A percentile compares a stretch with the other conserved stretches of the same genome.
phyloP scores from a whole-genome alignment of 2,888 invertebrate genomes.

The Nemotelus pantherinus region DNA sequence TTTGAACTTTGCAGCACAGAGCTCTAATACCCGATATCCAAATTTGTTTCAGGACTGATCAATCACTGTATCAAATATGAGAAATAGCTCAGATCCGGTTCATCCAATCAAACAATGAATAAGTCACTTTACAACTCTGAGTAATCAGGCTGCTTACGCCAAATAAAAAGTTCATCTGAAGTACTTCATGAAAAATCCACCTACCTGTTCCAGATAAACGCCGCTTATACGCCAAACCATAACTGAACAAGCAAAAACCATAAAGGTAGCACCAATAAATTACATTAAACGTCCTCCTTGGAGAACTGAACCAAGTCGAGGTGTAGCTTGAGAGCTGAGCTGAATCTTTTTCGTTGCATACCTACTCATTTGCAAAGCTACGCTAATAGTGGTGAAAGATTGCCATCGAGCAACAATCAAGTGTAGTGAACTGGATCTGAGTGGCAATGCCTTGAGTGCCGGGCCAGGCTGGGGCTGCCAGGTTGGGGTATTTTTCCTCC shows the following conservation, averaged over 20 bases:
- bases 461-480: background rate
- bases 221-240: background rate
- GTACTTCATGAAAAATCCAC: slow-evolving; percentile 20
- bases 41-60: too few relatives aligned
- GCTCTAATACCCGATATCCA: too few relatives aligned
- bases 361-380: background rate
- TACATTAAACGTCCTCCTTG: slow-evolving; percentile 47
- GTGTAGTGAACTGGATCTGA: slow-evolving; percentile 7
- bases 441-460: background rate
- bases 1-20: too few relatives aligned
- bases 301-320: slow-evolving; percentile 44
- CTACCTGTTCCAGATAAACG: slow-evolving; percentile 39
- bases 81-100: too few relatives aligned
- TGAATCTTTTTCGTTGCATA: too few relatives aligned
- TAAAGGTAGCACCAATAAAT: slow-evolving; percentile 47
- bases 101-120: too few relatives aligned
- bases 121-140: too few relatives aligned
- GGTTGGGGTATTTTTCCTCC: too few relatives aligned
- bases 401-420: slow-evolving; percentile 1
- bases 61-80: too few relatives aligned
- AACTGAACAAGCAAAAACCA: slow-evolving; percentile 18
- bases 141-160: background rate
- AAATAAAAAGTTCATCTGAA: slow-evolving; percentile 10
- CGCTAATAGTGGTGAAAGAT: slow-evolving; percentile 11
- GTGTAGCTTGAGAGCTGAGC: slow-evolving; percentile 16